Base-by-base conservation (phyloP, 2,888 invertebrate species). In the Nebria salina region DNA sequence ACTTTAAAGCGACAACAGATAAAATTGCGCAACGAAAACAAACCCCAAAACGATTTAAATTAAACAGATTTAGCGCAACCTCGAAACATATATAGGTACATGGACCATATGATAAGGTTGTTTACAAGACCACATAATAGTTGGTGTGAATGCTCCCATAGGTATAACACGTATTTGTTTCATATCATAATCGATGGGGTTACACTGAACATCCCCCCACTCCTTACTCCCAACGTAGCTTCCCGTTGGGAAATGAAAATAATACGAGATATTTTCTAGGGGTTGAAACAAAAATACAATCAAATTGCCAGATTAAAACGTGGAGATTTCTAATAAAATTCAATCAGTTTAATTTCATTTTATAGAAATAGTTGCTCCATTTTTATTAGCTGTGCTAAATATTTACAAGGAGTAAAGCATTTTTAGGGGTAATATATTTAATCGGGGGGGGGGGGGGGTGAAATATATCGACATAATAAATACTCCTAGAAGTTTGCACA, bases 401-500 rank as follows among this genome's bases (percentile, higher is more conserved):
- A 20, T 20, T 20, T 20, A 20, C 20, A 20, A 1, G 20, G 5
- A 34, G 5, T 1, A 34, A 34, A 25, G 7, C 66, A 66, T 8
- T 66, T 11, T n/a, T 20, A 7, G 11, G 15, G 8, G 25, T 20
- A 20, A 8, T 66, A 25, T 66, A 2, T 66, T 15, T 66, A 66
- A 8, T 6, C 6, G 1, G 0, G 66, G 6, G 15, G 13, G 6
- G 66, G 2, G n/a, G 25, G 13, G 66, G 1, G 13, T 1, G 66
- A 66, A n/a, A 13, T 7, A 25, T 66, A 66, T 1, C 15, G 25
- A 15, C 15, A 66, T 66, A 25, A 66, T 66, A 25, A 66, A 8
- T 25, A 66, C 42, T 20, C 20, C 1, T 20, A 20, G 20, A 76
- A 76, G 68, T 76, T 76, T 42, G 68, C 70, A 26, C 76, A 76